Base-by-base conservation (phyloP, 2,113 vertebrate species). In the Protobothrops mucrosquamatus region DNA sequence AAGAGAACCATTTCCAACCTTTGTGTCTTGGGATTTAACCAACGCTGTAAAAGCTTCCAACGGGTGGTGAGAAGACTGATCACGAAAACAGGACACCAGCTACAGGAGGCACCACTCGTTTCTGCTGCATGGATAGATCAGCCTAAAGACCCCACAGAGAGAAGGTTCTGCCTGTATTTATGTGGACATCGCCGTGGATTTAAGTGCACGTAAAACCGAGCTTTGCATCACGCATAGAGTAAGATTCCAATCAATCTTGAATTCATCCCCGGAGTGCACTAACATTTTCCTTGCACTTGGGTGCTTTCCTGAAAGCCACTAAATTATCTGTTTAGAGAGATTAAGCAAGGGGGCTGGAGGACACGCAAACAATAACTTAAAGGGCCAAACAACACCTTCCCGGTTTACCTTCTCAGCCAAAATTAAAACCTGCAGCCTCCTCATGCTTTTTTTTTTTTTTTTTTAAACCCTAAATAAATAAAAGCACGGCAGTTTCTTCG, bases 271-370 rank as follows among this genome's bases (percentile, higher is more conserved):
- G 91, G 96, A 96, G 96, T 95, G 93, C 91, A 92, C 87, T 97
- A 95, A 94, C 85, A 89, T 97, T 97, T 94, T 93, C 87, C 95
- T 93, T 95, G 96, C 95, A 97, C 94, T 93, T 95, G 95, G 96
- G 96, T 95, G 94, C 95, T 96, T 96, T 90, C 95, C 92, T 87
- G 91, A 97, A 96, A 95, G 96, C 91, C 87, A 96, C 94, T 94
- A 97, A 96, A 97, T 97, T 95, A 96, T 95, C 94, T 95, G 94
- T 94, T 97, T 96, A 94, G 94, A 90, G 91, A 96, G 94, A 97
- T 95, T 95, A 96, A 96, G 92, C 92, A 94, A 96, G 85, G 92
- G 95, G 92, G 93, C 94, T 89, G 91, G 89, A 94, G 93, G 95
- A 95, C 91, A 59, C 88, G 92, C 88, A 94, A 96, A 96, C 95